These are phyloP conservation scores for Oxystoma pomonae DNA, from an alignment of 2,888 invertebrate species.

Conservation along the genomic window DNA sequence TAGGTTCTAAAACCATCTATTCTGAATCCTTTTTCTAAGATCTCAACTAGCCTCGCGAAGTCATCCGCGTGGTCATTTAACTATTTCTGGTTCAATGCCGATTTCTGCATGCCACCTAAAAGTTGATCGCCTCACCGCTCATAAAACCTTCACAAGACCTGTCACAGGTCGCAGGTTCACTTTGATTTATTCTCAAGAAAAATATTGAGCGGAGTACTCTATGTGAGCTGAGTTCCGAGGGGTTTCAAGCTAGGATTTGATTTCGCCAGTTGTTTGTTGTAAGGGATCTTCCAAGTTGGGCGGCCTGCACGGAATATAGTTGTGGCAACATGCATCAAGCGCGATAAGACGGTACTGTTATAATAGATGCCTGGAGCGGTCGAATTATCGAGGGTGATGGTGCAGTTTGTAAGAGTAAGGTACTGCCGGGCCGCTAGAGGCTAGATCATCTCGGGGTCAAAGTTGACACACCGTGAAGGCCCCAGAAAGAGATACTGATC, in stretches of 20 bases:
- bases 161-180: not conserved
- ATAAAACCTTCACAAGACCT: not conserved
- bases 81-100: constrained; percentile 20
- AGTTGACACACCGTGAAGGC: not conserved
- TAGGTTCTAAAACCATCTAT: too few species aligned
- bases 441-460: not conserved
- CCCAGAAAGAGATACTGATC: not conserved
- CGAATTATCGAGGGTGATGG: constrained; percentile 3
- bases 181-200: too few species aligned
- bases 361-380: not conserved
- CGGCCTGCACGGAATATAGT: not conserved
- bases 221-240: too few species aligned
- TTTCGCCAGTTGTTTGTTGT: not conserved
- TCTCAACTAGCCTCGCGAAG: constrained; percentile 3
- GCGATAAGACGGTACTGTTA: not conserved
- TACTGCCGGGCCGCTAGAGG: not conserved
- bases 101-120: not conserved
- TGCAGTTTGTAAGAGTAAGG: not conserved
- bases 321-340: not conserved
- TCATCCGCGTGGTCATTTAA: constrained; percentile 12
- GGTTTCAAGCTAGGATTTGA: too few species aligned
- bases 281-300: not conserved
- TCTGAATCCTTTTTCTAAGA: not conserved
- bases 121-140: not conserved
- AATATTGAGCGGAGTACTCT: not conserved